Percentiles rank a stretch among this genome's conserved stretches.
Conservation (phyloP, 2,797 vertebrate genomes). For the Scolopax rusticola region DNA sequence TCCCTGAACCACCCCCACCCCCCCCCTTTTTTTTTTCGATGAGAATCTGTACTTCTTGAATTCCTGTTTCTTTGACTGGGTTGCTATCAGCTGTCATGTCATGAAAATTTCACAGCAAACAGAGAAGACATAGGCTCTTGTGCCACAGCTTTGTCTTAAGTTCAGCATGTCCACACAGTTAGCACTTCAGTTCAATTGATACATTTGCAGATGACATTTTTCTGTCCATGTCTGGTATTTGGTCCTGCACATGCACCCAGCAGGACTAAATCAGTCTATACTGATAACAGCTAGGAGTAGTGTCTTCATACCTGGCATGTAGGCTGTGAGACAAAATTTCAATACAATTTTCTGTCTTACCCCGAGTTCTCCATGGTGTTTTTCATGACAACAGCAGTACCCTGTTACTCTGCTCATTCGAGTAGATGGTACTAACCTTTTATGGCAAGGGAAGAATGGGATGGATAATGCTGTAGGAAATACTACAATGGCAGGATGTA, state of each 20-base stretch:
- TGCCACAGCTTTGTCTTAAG: background rate
- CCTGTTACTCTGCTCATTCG: background rate
- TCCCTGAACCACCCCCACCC: too few relatives aligned
- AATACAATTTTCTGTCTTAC: background rate
- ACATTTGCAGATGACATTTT: background rate
- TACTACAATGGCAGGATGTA: background rate
- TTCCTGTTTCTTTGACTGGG: conserved; percentile 16
- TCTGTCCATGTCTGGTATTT: background rate
- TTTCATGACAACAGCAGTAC: background rate
- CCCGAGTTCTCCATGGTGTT: background rate
- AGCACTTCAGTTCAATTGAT: background rate
- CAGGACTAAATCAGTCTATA: background rate
- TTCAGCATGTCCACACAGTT: background rate
- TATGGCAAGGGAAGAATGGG: background rate
- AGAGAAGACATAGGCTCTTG: background rate
- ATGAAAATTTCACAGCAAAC: conserved; percentile 19
- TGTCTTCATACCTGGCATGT: background rate
- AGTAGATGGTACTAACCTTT: background rate
- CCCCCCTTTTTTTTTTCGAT: background rate
- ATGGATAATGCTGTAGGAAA: background rate
- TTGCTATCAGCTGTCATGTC: conserved; percentile 2
- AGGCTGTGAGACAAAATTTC: background rate
- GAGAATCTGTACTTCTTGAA: background rate
- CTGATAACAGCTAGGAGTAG: background rate
- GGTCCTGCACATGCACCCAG: background rate